Evolutionary conservation across 1,140 invertebrate species (phyloP).

Genomic region (Leptopilina clavipes): DNA sequence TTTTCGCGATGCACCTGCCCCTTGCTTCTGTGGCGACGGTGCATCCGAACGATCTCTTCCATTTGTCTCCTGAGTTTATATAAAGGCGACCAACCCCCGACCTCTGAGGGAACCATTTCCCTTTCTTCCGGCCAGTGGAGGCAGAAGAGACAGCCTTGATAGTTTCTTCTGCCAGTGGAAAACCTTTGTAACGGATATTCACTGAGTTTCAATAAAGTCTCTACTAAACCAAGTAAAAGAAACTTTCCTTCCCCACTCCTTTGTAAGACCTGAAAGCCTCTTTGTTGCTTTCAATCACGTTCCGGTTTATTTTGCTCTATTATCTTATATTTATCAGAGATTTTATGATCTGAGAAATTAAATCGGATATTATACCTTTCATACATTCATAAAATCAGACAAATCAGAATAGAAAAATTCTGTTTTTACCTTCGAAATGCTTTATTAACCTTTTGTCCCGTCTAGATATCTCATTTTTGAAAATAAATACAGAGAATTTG

Average conservation of each 20-base stretch:
- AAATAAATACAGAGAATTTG: too few relatives aligned
- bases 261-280: not conserved
- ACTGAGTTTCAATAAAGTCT: slow-evolving; percentile 64
- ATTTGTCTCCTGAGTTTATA: slow-evolving; percentile 68
- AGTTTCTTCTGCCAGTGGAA: slow-evolving; percentile 51
- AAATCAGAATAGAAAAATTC: too few relatives aligned
- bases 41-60: slow-evolving; percentile 51
- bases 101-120: slow-evolving; percentile 35
- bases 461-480: too few relatives aligned
- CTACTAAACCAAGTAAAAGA: slow-evolving; percentile 47
- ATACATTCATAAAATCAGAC: not conserved
- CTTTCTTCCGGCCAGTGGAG: not conserved
- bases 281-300: slow-evolving; percentile 15
- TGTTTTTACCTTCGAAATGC: too few relatives aligned
- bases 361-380: not conserved
- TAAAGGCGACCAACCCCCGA: slow-evolving; percentile 62
- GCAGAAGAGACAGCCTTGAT: slow-evolving; percentile 40
- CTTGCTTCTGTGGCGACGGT: slow-evolving; percentile 57
- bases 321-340: slow-evolving; percentile 4
- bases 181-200: slow-evolving; percentile 60
- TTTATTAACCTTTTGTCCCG: too few relatives aligned
- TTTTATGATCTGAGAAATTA: not conserved
- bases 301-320: not conserved
- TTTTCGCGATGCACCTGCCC: slow-evolving; percentile 63
- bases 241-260: slow-evolving; percentile 20